These are phyloP conservation scores for Mythimna albipuncta DNA, from an alignment of 2,888 invertebrate genomes.

Conservation along the genomic window DNA sequence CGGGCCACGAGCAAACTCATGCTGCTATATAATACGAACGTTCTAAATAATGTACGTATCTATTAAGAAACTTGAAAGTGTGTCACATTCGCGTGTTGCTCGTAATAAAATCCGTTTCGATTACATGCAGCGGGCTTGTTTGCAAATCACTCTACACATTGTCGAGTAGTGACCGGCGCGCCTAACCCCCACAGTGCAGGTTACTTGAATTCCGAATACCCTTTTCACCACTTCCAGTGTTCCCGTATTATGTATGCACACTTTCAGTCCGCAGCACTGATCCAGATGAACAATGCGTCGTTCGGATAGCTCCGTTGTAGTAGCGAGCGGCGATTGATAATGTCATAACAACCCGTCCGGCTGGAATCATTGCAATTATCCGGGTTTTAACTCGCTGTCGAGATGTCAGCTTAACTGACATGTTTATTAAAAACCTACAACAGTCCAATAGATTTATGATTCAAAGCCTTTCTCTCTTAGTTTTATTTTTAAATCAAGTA, in stretches of 20 bases:
- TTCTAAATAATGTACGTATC: slow-evolving; percentile 64
- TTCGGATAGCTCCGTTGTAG: slow-evolving; percentile 19
- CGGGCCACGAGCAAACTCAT: slow-evolving; percentile 40
- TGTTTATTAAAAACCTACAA: slow-evolving; percentile 45
- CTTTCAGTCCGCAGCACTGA: slow-evolving; percentile 45
- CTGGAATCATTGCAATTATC: slow-evolving; percentile 55
- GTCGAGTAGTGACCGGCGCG: slow-evolving; percentile 51
- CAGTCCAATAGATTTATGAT: slow-evolving; percentile 14
- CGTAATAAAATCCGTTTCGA: slow-evolving; percentile 74
- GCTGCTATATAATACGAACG: slow-evolving; percentile 37
- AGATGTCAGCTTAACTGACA: slow-evolving; percentile 38
- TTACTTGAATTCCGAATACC: slow-evolving; percentile 73
- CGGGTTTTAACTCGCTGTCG: slow-evolving; percentile 45
- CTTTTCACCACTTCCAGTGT: slow-evolving; percentile 69
- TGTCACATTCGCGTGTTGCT: slow-evolving; percentile 66
- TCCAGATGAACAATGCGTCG: slow-evolving; percentile 48
- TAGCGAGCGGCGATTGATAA: slow-evolving; percentile 48
- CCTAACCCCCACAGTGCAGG: slow-evolving; percentile 60
- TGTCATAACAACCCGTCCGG: slow-evolving; percentile 54
- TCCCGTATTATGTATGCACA: slow-evolving; percentile 63
- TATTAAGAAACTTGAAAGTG: slow-evolving; percentile 73
- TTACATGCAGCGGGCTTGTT: slow-evolving; percentile 66
- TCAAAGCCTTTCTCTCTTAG: slow-evolving; percentile 9
- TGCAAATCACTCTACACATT: slow-evolving; percentile 62
- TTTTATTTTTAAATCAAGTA: slow-evolving; percentile 17